Evolutionary conservation across 2,797 vertebrate genomes (phyloP).

Genomic region (Heteromormyrus szaboi): DNA sequence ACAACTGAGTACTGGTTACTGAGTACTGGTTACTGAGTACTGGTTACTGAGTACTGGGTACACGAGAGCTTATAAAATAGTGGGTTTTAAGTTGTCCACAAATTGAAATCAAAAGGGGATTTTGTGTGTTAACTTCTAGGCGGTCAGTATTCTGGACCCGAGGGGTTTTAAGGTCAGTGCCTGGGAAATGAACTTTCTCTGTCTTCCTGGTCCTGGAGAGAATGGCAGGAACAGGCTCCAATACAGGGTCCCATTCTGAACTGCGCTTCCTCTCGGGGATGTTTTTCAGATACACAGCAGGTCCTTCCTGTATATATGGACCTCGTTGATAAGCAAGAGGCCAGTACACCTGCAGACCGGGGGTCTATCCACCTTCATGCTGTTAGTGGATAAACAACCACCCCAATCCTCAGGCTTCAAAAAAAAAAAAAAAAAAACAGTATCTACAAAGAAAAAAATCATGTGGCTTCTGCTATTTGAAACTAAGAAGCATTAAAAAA

Average conservation of each 20-base stretch:
- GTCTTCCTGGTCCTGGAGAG: neutral
- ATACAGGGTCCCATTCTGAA: neutral
- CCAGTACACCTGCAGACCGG: neutral
- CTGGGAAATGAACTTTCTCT: neutral
- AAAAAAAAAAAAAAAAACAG: neutral
- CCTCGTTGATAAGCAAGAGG: neutral
- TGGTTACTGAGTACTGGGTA: neutral
- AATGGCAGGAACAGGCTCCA: neutral
- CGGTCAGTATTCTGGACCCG: neutral
- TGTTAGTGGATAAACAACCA: neutral
- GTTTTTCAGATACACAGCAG: neutral
- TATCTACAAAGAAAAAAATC: neutral
- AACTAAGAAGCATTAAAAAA: neutral
- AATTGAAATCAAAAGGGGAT: neutral
- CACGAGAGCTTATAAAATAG: neutral
- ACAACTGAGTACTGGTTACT: neutral
- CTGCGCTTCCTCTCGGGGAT: neutral
- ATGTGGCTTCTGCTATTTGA: neutral
- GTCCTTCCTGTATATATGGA: slow-evolving; percentile 5
- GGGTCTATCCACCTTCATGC: neutral
- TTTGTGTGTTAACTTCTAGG: neutral
- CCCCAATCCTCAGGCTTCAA: neutral
- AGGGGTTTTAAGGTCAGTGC: neutral
- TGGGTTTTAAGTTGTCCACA: neutral
- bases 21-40: neutral